Percentiles rank a stretch among this genome's conserved stretches.
Conservation (phyloP, 2,113 vertebrate species). For the Python bivittatus region DNA sequence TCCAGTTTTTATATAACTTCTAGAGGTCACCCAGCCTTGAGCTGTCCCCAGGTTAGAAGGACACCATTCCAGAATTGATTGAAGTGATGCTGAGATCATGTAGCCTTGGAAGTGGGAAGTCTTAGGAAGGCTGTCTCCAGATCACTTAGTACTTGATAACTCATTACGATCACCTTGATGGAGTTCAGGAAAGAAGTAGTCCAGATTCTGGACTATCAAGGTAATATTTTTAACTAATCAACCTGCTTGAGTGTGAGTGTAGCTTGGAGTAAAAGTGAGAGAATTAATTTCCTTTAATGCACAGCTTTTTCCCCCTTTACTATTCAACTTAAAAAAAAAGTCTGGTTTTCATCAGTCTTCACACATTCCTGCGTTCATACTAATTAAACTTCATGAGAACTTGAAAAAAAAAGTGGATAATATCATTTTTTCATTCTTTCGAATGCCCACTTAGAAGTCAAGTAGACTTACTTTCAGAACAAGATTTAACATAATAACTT, state of each 20-base stretch:
- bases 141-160: neutral
- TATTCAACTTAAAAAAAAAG: neutral
- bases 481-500: slow-evolving; percentile 30
- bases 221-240: neutral
- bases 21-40: neutral
- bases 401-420: neutral
- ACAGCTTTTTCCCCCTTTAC: neutral
- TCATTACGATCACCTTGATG: neutral
- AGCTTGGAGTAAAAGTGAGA: neutral
- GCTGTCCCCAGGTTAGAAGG: neutral
- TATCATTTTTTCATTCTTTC: neutral
- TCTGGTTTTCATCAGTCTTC: neutral
- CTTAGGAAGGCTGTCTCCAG: neutral
- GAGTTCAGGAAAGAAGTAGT: neutral
- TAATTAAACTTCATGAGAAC: neutral
- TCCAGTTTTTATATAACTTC: neutral
- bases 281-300: neutral
- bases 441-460: slow-evolving; percentile 25
- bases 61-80: neutral
- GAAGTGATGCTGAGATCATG: neutral
- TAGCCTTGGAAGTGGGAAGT: neutral
- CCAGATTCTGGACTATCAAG: neutral
- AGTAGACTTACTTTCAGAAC: slow-evolving; percentile 6
- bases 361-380: neutral
- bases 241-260: neutral